Evolutionary conservation across 2,113 vertebrate species (phyloP), one percentile per base, ranked within the genome.

Genomic region (Condylura cristata): DNA sequence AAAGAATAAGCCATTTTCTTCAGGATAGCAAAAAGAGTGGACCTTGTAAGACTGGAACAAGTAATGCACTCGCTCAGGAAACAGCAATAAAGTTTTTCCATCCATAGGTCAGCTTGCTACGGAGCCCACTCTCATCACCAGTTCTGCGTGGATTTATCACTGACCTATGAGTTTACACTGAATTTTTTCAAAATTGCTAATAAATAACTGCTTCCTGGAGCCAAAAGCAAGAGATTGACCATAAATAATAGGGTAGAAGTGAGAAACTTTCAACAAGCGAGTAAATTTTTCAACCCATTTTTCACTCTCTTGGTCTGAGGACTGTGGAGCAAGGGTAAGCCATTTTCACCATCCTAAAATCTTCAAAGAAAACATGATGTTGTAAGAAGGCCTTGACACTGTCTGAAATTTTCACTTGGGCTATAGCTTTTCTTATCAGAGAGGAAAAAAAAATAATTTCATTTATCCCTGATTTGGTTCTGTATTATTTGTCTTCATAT

Each of bases 141-240:
- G 30, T 81, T 30, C 37, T 78, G n/a, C 53, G 30, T 44, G 24
- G 75, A 70, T 80, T 94, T 83, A 90, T 87, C 85, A 92, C 37
- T 80, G 44, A 56, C 61, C 39, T 89, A 11, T 85, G 74, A 79
- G 20, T 83, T 74, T 41, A 83, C 34, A 53, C 32, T 48, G 18
- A 22, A 74, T 6, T 72, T 91, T 88, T 53, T 84, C 80, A 91
- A 86, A 87, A 89, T 86, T 86, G 46, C 60, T 80, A 68, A 70
- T 93, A 86, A 93, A 94, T 81, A 93, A 86, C 75, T 84, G 92
- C 6, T 66, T 91, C 61, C 75, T 48, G 66, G 48, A 72, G 22
- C n/a, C 51, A 74, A 39, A 93, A 91, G 58, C 65, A 74, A 74
- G 16, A 68, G 32, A 76, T 3, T 71, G 56, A 22, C 68, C 72